phyloP scores from a whole-genome alignment of 2,113 vertebrate genomes.

The Cinclus cinclus region DNA sequence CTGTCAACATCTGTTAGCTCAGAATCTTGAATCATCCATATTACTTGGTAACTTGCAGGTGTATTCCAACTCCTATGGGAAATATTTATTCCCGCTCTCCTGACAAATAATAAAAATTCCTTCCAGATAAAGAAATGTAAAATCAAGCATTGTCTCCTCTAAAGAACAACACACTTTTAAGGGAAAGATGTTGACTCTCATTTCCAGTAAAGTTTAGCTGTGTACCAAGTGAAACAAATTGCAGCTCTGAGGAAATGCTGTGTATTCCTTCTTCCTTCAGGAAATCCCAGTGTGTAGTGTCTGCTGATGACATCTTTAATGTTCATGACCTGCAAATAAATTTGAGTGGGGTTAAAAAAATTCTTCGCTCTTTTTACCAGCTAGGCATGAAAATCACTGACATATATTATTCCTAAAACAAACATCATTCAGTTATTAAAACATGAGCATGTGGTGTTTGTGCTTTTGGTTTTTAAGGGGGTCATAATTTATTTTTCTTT shows the following conservation, averaged over 20 bases:
- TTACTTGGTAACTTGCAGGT: neutral
- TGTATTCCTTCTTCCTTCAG: neutral
- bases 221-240: neutral
- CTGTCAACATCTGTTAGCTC: neutral
- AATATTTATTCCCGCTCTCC: neutral
- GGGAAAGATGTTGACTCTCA: neutral
- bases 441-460: accelerated
- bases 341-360: neutral
- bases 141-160: neutral
- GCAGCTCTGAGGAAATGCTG: neutral
- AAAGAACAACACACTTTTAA: neutral
- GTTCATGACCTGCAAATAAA: neutral
- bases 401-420: neutral
- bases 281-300: neutral
- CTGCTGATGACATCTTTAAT: neutral
- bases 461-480: neutral
- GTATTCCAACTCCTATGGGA: neutral
- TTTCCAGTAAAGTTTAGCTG: neutral
- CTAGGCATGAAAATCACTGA: neutral
- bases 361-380: neutral
- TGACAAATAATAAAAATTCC: neutral
- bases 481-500: neutral
- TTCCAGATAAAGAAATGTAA: neutral
- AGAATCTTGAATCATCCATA: neutral
- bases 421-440: neutral